Base-by-base conservation (phyloP, 2,888 invertebrate genomes). In the Exocentrus adspersus region DNA sequence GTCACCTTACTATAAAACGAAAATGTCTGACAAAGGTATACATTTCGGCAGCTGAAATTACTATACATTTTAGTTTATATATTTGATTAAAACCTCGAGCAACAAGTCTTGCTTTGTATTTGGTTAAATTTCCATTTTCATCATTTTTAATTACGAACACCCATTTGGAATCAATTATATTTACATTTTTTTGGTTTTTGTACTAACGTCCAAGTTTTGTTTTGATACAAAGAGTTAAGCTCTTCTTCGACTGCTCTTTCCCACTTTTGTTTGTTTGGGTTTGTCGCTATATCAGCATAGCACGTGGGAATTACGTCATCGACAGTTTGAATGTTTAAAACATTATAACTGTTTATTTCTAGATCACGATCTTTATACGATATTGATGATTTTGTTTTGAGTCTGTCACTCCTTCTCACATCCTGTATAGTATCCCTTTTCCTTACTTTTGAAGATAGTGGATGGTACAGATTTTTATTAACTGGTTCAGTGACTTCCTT, bases 321-420 rank as follows among this genome's bases (percentile, higher is more conserved):
- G 2, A 9, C 10, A n/a, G 19, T 53, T 53, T 48, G 28, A 32
- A 7, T n/a, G 28, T 43, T 4, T 9, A 58, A 58, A 28, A 43
- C 24, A 58, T 48, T 58, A 58, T 58, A 51, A 30, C 9, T 30
- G 30, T 42, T 10, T 53, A 20, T 30, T 20, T 60, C 53, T 20
- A 60, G 43, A 37, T 32, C 17, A 53, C 46, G 32, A 53, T 54
- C 51, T 41, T 37, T 60, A 45, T 60, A 53, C 17, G 42, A 42
- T 16, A 10, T 42, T 42, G 42, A 17, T 16, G 42, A 14, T 42
- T 42, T 42, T 42, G 16, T 32, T 61, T 61, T 54, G 48, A 61
- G 43, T 32, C 61, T 54, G 54, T 61, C 61, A 41, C 56, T 61
- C 41, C 61, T 48, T 54, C 61, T 61, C 37, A 61, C 45, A 46